Conservation (phyloP, 2,888 invertebrate genomes). For the Perizoma flavofasciatum region DNA sequence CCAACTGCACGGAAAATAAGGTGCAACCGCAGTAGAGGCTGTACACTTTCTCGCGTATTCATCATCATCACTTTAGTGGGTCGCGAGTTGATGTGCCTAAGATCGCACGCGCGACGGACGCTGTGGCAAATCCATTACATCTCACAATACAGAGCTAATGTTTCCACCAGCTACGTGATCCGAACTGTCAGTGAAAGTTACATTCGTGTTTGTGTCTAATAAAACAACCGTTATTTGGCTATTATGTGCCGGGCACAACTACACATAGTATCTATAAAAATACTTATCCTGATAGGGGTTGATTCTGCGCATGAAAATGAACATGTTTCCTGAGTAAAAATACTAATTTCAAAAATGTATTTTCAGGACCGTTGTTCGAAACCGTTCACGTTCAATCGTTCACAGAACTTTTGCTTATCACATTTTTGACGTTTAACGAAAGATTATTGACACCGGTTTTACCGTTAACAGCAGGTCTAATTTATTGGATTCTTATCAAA, state of each 20-base stretch:
- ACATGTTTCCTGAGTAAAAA: no score
- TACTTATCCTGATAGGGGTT: no score
- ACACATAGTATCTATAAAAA: slow-evolving; percentile 14
- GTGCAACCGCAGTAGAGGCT: slow-evolving; percentile 30
- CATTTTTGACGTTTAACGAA: no score
- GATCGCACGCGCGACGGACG: slow-evolving; percentile 50
- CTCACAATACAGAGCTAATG: slow-evolving; percentile 60
- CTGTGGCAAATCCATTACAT: slow-evolving; percentile 61
- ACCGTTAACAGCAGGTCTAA: no score
- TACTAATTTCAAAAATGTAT: slow-evolving; percentile 17
- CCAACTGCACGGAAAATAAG: slow-evolving; percentile 29
- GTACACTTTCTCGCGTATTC: slow-evolving; percentile 72
- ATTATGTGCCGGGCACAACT: slow-evolving; percentile 22
- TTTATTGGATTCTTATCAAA: no score
- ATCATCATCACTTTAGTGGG: slow-evolving; percentile 72
- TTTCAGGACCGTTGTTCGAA: no score
- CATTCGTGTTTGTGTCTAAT: slow-evolving; percentile 58
- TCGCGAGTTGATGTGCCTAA: slow-evolving; percentile 53
- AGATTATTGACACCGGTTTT: no score
- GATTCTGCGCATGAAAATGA: no score
- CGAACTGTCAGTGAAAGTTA: slow-evolving; percentile 69
- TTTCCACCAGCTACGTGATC: slow-evolving; percentile 57
- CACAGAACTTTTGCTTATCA: no score
- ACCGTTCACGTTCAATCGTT: no score
- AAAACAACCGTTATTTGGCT: slow-evolving; percentile 52